Evolutionary conservation across 1,140 invertebrate genomes (phyloP), one percentile per base, ranked within the genome.

Genomic region (Drosophila micromelanica): DNA sequence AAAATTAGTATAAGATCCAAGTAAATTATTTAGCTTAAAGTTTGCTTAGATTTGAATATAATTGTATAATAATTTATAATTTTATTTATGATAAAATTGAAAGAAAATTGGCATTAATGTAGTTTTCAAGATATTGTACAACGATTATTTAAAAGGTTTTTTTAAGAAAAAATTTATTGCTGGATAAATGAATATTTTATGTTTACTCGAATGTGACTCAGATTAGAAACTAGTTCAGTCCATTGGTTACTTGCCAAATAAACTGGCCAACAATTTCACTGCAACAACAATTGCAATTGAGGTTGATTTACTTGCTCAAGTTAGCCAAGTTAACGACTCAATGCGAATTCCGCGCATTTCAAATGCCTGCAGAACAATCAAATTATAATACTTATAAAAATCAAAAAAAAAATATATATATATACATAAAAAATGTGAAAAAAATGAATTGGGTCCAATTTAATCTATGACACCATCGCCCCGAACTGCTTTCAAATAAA

Each of bases 401-500:
- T 46, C 57, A 57, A 65, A 72, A 55, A 45, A 54, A 23, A 23
- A 23, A 23, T 23, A 23, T 23, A n/a, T n/a, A n/a, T n/a, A n/a
- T n/a, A n/a, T n/a, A n/a, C n/a, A n/a, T n/a, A 48, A 71, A 75
- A 15, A 56, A 54, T 46, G 42, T n/a, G 37, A 32, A 73, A 68
- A 27, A 81, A 80, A 80, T 82, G 81, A 80, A 80, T 85, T 79
- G 78, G 68, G 73, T 80, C 62, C 77, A 80, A 85, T 86, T 86
- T 86, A 86, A 85, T 86, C 81, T 85, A 86, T 85, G 80, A 84
- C 80, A 85, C 81, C 81, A 85, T 86, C 81, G 81, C 81, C 78
- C 81, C 68, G 73, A 85, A 85, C 81, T 85, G 82, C 82, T 86
- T 86, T 86, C 81, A 86, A 86, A 86, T 87, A 86, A 86, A 87